phyloP scores from a whole-genome alignment of 1,140 invertebrate genomes.

The Dreissena rostriformis region DNA sequence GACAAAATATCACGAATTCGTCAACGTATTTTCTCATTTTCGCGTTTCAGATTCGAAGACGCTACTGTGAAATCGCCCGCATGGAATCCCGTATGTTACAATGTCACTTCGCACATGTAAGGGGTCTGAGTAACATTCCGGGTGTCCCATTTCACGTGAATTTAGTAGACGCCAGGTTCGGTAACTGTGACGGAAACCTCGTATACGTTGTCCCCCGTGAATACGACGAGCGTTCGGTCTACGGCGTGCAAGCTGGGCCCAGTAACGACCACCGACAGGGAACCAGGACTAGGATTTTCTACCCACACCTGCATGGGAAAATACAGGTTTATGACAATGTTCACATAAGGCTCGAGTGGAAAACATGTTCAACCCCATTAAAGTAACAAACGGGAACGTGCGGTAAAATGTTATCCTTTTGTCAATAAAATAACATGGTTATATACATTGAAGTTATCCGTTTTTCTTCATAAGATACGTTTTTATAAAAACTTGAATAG shows the following conservation, averaged over 20 bases:
- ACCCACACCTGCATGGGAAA: conserved; percentile 61
- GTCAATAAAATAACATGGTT: no score
- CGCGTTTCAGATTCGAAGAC: no score
- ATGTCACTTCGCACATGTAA: conserved; percentile 62
- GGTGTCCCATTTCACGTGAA: conserved; percentile 77
- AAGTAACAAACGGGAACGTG: no score
- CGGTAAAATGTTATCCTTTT: no score
- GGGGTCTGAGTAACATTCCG: conserved; percentile 72
- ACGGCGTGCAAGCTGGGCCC: conserved; percentile 72
- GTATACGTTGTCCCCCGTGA: conserved; percentile 75
- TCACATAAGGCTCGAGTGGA: no score
- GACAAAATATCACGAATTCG: no score
- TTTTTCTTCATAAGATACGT: no score
- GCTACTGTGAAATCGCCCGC: neutral
- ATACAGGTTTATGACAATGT: no score
- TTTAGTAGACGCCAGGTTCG: conserved; percentile 75
- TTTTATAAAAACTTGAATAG: no score
- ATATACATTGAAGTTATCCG: no score
- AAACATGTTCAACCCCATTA: no score
- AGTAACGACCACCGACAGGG: conserved; percentile 70
- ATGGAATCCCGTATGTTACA: neutral
- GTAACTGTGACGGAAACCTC: conserved; percentile 75
- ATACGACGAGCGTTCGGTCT: conserved; percentile 68
- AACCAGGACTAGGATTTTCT: conserved; percentile 64
- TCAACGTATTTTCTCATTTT: no score